These are phyloP conservation scores for Microtus montanus DNA, from an alignment of 2,113 vertebrate genomes.

Conservation along the genomic window DNA sequence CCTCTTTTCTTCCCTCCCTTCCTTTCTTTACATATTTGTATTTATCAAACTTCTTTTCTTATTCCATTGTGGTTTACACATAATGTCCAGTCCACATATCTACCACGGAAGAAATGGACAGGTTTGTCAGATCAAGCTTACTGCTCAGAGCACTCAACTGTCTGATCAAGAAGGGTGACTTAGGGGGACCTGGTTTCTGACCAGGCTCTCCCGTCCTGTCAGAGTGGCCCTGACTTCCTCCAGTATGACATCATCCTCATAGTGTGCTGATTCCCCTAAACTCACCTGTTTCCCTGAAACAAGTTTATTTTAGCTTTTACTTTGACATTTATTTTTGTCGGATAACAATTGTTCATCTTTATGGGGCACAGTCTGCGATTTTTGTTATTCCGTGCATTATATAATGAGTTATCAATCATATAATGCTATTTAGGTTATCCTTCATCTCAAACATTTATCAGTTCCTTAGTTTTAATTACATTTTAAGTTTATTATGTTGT, in stretches of 20 bases:
- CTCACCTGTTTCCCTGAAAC: neutral
- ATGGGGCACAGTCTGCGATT: too few relatives aligned
- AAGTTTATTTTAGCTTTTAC: neutral
- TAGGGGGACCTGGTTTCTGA: neutral
- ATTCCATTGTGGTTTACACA: neutral
- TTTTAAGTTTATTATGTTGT: neutral
- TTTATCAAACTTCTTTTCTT: neutral
- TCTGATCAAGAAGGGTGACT: neutral
- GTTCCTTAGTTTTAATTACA: constrained; percentile 21
- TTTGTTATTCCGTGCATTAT: neutral
- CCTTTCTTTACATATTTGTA: too few relatives aligned
- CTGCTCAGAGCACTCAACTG: neutral
- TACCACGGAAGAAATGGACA: neutral
- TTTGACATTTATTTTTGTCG: neutral
- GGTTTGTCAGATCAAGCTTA: neutral
- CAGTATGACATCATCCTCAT: neutral
- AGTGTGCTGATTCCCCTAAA: neutral
- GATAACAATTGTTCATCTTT: neutral
- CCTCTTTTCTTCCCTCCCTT: neutral
- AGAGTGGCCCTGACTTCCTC: neutral
- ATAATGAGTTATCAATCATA: neutral
- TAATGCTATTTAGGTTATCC: neutral
- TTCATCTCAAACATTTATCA: neutral
- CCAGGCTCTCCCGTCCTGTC: neutral
- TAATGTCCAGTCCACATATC: neutral